Evolutionary conservation across 1,140 invertebrate species (phyloP).

Genomic region (Drosophila kikkawai): DNA sequence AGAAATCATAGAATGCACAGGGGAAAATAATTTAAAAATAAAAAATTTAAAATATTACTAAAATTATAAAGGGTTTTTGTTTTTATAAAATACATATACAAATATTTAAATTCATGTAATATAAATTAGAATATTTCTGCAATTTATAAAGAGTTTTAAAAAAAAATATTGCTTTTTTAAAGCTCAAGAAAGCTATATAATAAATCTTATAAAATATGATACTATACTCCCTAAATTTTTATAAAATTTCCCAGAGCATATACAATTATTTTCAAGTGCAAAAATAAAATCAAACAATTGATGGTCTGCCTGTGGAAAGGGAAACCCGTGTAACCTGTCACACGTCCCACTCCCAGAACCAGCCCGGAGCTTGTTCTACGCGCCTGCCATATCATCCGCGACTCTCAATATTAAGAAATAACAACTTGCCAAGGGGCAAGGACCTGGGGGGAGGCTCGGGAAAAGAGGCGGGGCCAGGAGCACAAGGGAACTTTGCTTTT

Average conservation of each 20-base stretch:
- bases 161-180: too few relatives aligned
- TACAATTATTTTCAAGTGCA: neutral
- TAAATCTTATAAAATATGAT: neutral
- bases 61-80: too few relatives aligned
- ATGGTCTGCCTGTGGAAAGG: neutral
- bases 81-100: too few relatives aligned
- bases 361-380: constrained; percentile 2
- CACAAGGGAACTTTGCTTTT: constrained; percentile 59
- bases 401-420: constrained; percentile 80
- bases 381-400: constrained; percentile 35
- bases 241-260: neutral
- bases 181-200: neutral
- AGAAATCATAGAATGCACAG: neutral
- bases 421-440: constrained; percentile 62
- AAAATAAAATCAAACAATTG: constrained; percentile 23
- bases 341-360: neutral
- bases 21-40: neutral
- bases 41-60: too few relatives aligned
- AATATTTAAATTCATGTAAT: too few relatives aligned
- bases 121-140: too few relatives aligned
- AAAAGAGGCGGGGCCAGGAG: neutral
- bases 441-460: constrained; percentile 4
- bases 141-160: too few relatives aligned
- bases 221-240: too few relatives aligned
- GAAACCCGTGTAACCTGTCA: constrained; percentile 4